A percentile compares a stretch with the other conserved stretches of the same genome.
Conservation (phyloP, 37 sponge, comb jelly and placozoan genomes). For the Oscarella lobularis region DNA sequence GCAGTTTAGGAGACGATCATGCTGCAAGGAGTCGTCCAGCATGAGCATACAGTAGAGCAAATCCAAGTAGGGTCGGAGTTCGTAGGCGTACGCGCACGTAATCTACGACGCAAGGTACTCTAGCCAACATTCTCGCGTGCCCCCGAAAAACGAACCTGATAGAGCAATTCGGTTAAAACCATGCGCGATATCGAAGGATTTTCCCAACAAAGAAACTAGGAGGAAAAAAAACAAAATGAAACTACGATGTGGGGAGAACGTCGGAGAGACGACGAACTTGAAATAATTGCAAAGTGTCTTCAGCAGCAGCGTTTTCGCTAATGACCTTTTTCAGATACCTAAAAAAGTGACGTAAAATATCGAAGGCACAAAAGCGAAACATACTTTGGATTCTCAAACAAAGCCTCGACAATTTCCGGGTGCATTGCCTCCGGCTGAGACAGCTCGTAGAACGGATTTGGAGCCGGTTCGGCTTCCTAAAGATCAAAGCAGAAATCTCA, state of each 20-base stretch:
- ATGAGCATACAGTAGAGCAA: slow-evolving; percentile 57
- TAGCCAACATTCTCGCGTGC: background rate
- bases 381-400: background rate
- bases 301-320: slow-evolving; percentile 51
- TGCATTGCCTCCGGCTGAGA: background rate
- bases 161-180: background rate
- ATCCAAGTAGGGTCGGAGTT: slow-evolving; percentile 71
- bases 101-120: slow-evolving; percentile 21
- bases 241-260: background rate
- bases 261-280: slow-evolving; percentile 18
- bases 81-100: slow-evolving; percentile 51
- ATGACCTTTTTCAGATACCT: slow-evolving; percentile 73
- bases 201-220: background rate
- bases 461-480: background rate
- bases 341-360: slow-evolving; percentile 1
- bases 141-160: background rate
- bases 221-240: background rate
- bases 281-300: slow-evolving; percentile 49
- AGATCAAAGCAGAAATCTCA: background rate
- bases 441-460: background rate
- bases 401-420: background rate
- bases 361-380: background rate
- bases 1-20: slow-evolving; percentile 21
- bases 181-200: background rate
- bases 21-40: slow-evolving; percentile 80